Evolutionary conservation across 2,888 invertebrate genomes (phyloP).

Genomic region (Hyposoter dolosus): DNA sequence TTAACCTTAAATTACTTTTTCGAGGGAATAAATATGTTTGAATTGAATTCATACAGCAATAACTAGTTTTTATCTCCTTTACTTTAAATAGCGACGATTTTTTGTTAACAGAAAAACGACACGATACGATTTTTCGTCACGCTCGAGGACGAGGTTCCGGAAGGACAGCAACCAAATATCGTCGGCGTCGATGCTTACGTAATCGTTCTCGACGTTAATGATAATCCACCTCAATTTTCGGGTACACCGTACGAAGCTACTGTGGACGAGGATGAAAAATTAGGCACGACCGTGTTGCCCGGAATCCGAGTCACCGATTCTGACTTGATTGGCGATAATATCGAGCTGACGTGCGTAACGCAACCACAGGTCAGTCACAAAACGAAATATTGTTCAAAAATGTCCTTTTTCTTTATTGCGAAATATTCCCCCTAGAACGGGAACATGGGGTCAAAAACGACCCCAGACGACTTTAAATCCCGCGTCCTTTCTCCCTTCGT

Average conservation of each 20-base stretch:
- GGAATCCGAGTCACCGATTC: conserved; percentile 91
- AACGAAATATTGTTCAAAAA: background rate
- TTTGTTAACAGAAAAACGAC: conserved; percentile 88
- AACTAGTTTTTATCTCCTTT: background rate
- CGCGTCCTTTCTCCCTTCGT: no score
- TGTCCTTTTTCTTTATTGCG: background rate
- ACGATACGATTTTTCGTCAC: conserved; percentile 93
- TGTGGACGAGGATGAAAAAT: conserved; percentile 91
- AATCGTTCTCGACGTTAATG: conserved; percentile 95
- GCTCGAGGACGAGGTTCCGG: conserved; percentile 90
- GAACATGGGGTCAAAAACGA: no score
- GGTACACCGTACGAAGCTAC: conserved; percentile 93
- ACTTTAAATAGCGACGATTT: conserved; percentile 46
- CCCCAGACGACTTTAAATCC: no score
- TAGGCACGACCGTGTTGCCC: conserved; percentile 90
- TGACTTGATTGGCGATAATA: conserved; percentile 92
- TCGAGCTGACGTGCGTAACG: conserved; percentile 90
- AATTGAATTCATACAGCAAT: background rate
- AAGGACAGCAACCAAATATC: conserved; percentile 88
- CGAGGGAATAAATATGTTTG: background rate
- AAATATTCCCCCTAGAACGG: background rate
- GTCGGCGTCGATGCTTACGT: conserved; percentile 92
- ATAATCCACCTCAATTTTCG: conserved; percentile 90
- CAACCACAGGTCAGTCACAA: conserved; percentile 84
- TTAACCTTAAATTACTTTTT: background rate